phyloP scores from a whole-genome alignment of 2,113 vertebrate species.

The Platysteira castanea region DNA sequence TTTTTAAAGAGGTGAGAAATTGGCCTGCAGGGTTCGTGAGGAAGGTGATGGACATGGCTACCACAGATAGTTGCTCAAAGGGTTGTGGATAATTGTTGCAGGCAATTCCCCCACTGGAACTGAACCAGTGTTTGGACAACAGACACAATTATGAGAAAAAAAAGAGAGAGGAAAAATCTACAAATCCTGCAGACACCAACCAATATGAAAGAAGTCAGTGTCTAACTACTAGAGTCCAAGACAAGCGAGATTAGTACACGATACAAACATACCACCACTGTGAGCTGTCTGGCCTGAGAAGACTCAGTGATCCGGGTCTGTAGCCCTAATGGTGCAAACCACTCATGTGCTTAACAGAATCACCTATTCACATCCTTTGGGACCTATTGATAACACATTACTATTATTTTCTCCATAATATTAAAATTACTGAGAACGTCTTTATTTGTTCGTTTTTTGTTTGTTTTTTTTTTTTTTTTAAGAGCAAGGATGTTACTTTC shows the following conservation, averaged over 20 bases:
- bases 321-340: neutral
- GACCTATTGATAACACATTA: neutral
- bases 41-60: neutral
- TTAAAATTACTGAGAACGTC: neutral
- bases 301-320: neutral
- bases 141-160: neutral
- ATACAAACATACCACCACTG: neutral
- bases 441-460: neutral
- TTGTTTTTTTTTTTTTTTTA: neutral
- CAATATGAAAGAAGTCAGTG: neutral
- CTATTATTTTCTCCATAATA: neutral
- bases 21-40: neutral
- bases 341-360: neutral
- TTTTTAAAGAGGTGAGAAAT: neutral
- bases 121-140: neutral
- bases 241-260: neutral
- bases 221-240: neutral
- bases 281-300: neutral
- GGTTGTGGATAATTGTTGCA: neutral
- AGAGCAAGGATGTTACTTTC: neutral
- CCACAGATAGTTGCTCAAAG: neutral
- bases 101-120: neutral
- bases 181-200: neutral
- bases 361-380: neutral
- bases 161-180: neutral